Base-by-base conservation (phyloP, 2,113 vertebrate genomes). In the Cinclus mexicanus region DNA sequence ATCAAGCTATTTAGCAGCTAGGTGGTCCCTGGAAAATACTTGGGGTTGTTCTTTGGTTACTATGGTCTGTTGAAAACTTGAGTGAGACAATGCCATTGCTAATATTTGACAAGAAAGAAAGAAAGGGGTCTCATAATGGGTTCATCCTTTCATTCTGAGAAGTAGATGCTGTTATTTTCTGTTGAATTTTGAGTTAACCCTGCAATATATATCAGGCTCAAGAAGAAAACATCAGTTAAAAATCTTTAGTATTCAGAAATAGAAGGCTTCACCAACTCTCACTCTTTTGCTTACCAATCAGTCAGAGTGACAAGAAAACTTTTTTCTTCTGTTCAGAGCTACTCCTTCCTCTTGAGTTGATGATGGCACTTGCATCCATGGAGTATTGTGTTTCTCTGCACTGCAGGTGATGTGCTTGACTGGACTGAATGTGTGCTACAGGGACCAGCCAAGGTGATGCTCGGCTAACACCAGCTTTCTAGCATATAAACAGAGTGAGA, bases 311-410 rank as follows among this genome's bases (percentile, higher is more conserved):
- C 31, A 72, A 57, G 13, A 41, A 72, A 35, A 64, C 33, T 63
- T 70, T 86, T 79, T 20, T 24, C 31, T 79, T 12, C 29, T 64
- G 3, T 79, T 90, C 41, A 72, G 70, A 93, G 9, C 4, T 76
- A 26, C 25, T 79, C 21, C 42, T 72, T 72, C 10, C 20, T 49
- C 39, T 69, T 44, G 41, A 18, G 7, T 11, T 88, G 52, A 25
- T 50, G 63, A n/a, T 72, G 84, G 16, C 24, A 9, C 8, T 42
- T 0, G 0, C 23, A 64, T 31, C 25, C 41, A 23, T 28, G 60
- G 63, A 47, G 7, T 39, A 9, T 46, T 0, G 2, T 2, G 1
- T 24, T 69, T 12, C 22, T 31, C 26, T 87, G 14, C 9, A 4
- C n/a, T 44, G 50, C 29, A 56, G 6, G 11, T 60, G 25, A 24